A percentile compares a stretch with the other conserved stretches of the same genome.
Evolutionary conservation across 2,888 invertebrate species (phyloP).

Genomic region (Drosophila nigritarsus): DNA sequence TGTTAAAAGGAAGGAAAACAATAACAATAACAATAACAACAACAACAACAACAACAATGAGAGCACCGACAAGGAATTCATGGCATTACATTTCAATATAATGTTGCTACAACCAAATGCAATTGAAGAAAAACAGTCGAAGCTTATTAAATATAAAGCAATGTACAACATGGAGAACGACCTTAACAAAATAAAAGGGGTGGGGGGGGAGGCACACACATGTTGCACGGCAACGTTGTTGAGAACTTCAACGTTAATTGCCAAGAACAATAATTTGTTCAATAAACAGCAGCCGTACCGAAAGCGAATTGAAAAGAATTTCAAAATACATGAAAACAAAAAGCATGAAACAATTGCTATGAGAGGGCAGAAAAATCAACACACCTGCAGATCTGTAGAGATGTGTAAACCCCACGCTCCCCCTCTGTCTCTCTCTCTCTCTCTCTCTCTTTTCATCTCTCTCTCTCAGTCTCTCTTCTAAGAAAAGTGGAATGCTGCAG

Average conservation of each 20-base stretch:
- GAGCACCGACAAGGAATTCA: constrained; percentile 37
- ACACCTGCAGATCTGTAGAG: constrained; percentile 70
- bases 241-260: constrained; percentile 63
- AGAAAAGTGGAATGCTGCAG: constrained; percentile 42
- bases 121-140: constrained; percentile 36
- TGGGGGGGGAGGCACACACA: constrained; percentile 31
- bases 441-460: background rate
- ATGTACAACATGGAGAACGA: constrained; percentile 56
- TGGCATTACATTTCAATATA: constrained; percentile 71
- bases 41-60: background rate
- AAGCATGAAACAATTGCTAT: constrained; percentile 46
- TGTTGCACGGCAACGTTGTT: constrained; percentile 48
- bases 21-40: constrained; percentile 3
- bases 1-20: constrained; percentile 8
- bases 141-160: constrained; percentile 62
- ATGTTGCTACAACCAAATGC: constrained; percentile 52
- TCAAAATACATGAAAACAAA: constrained; percentile 44
- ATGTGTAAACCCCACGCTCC: background rate
- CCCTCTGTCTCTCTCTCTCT: background rate
- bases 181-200: constrained; percentile 37
- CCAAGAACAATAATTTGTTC: constrained; percentile 64
- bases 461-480: constrained; percentile 7
- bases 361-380: constrained; percentile 34
- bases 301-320: constrained; percentile 62
- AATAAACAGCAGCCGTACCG: constrained; percentile 48